phyloP scores from a whole-genome alignment of 2,113 vertebrate genomes.

The Heterocephalus glaber region DNA sequence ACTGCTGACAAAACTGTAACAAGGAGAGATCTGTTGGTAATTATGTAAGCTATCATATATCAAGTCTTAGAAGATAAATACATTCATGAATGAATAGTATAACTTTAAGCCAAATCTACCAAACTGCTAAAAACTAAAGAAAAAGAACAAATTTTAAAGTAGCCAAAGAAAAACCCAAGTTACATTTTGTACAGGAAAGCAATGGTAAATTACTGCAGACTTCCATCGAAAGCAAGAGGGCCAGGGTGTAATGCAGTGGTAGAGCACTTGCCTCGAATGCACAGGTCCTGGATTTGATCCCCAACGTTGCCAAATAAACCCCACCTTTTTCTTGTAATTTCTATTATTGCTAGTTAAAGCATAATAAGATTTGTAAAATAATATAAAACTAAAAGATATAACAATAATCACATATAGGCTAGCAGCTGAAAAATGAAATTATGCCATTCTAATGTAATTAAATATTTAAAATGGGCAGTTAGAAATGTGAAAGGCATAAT shows the following conservation, averaged over 20 bases:
- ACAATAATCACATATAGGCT: background rate
- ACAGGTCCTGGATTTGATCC: background rate
- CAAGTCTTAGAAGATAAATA: background rate
- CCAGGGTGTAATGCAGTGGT: fast-evolving
- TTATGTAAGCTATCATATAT: background rate
- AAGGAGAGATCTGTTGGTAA: background rate
- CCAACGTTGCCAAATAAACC: background rate
- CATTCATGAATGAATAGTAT: background rate
- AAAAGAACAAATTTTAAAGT: background rate
- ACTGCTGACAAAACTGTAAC: background rate
- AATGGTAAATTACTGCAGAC: background rate
- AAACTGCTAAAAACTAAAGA: background rate
- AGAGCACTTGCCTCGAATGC: background rate
- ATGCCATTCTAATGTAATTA: background rate
- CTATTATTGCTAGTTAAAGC: background rate
- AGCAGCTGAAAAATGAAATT: background rate
- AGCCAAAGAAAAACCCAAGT: background rate
- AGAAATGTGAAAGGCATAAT: background rate
- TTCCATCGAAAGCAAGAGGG: background rate
- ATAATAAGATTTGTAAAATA: background rate
- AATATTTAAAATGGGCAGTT: background rate
- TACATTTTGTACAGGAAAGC: background rate
- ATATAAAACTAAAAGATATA: background rate
- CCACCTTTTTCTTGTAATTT: background rate
- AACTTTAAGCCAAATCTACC: background rate